Percentiles rank a stretch among this genome's conserved stretches.
These are phyloP conservation scores for Pogonomyrmex californicus DNA, from an alignment of 1,140 invertebrate genomes.

Conservation along the genomic window DNA sequence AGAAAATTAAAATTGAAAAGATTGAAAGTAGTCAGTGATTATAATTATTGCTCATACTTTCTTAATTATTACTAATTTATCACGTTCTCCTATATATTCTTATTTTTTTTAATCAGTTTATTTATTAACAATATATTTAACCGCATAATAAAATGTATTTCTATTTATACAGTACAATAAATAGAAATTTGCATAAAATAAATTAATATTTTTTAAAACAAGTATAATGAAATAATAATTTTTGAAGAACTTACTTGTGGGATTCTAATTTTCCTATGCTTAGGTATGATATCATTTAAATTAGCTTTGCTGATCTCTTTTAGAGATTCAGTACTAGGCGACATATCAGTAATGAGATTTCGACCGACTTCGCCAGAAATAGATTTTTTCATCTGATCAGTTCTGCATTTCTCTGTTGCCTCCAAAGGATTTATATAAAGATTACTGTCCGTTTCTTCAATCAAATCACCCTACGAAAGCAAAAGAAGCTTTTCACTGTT, in stretches of 20 bases:
- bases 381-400: conserved; percentile 90
- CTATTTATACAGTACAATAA: not conserved
- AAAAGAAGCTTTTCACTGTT: not conserved
- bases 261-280: conserved; percentile 95
- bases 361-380: conserved; percentile 92
- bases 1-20: not conserved
- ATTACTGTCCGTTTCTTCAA: conserved; percentile 92
- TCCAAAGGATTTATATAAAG: conserved; percentile 97
- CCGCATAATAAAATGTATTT: not conserved
- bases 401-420: conserved; percentile 82
- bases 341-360: conserved; percentile 76
- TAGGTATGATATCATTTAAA: conserved; percentile 91
- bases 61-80: not conserved
- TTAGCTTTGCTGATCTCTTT: conserved; percentile 87
- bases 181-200: not conserved
- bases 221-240: not conserved
- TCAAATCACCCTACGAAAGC: conserved; percentile 90
- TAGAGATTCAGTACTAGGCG: conserved; percentile 82
- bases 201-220: not conserved
- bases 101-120: not conserved
- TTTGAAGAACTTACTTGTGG: conserved; percentile 89
- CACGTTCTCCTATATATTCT: not conserved
- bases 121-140: not conserved
- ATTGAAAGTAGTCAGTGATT: not conserved
- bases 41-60: not conserved